Base-by-base conservation (phyloP, 1,140 invertebrate species). In the Pogonomyrmex californicus region DNA sequence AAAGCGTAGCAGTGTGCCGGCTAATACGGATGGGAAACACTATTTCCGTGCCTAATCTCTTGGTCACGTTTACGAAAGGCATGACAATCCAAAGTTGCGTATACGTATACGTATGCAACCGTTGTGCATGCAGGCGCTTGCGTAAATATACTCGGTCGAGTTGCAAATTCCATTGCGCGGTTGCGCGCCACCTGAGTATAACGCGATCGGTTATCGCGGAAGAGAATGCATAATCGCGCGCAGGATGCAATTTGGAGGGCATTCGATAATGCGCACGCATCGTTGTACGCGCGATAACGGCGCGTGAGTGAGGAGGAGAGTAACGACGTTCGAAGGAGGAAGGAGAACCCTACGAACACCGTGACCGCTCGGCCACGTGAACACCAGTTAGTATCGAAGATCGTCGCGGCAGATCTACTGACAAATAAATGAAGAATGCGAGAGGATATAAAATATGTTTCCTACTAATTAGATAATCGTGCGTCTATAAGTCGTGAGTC, bases 41-140 rank as follows among this genome's bases (percentile, higher is more conserved):
- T 49, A 58, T 44, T 71, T 36, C 38, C 79, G 79, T 82, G 79
- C 68, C 54, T 83, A 83, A 83, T 83, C 79, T 83, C 79, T 60
- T 75, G 78, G 79, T 83, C 79, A 56, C 54, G 49, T 81, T 44
- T 30, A 81, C 6, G 51, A 58, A 49, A 83, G 79, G 54, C 41
- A 83, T 83, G 79, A 83, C 79, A 83, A 83, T 83, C 68, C 68
- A 49, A 60, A 83, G 30, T 83, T 73, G 51, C 66, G n/a, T 66
- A 65, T 10, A 36, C 54, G 54, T 30, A 47, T 23, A 41, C 54
- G 73, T 56, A 60, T 23, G 23, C 23, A 23, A 23, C 23, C 23
- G 23, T 23, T 23, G 56, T 23, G 56, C 56, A 36, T 73, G 49
- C 49, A 63, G 41, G 14, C 60, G 44, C 36, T 68, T 30, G 44